Base-by-base conservation (phyloP, 2,113 vertebrate genomes). In the Dicentrarchus labrax region DNA sequence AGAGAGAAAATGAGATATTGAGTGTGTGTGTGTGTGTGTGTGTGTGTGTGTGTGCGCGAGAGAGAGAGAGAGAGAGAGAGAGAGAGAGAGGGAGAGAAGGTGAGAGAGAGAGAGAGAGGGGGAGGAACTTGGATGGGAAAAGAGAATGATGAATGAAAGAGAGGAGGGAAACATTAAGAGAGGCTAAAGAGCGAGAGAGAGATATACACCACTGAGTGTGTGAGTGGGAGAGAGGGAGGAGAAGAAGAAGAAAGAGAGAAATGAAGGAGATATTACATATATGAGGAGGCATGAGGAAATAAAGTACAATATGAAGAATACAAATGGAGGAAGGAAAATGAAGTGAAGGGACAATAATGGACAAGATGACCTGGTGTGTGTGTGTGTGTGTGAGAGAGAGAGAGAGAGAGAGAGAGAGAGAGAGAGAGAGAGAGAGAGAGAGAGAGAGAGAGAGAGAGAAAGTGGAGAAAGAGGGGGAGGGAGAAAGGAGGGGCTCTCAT, bases 401-500 rank as follows among this genome's bases (percentile, higher is more conserved):
- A 30, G 30, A 30, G 30, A 30, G 30, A 30, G 39, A 22, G 12
- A 11, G 38, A 10, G 59, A 62, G 22, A 39, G 21, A 36, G 73
- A 71, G 82, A 56, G 61, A 19, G 59, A 64, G 78, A 88, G 90
- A 30, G 67, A 65, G 48, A 24, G 48, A 39, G 72, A 30, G 80
- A 47, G 72, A 73, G 74, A 73, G 67, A 65, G 48, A 24, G 47
- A 38, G 72, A 62, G 53, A 24, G 80, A 47, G 72, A 74, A 16
- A 41, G 45, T 12, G 68, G 39, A n/a, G 12, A 11, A 43, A 10
- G 59, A 62, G 22, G 30, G 21, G 39, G 73, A 71, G 82, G 60
- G 61, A 19, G 59, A 64, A 80, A 88, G 90, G 88, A 87, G 87
- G 85, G 70, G 85, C 84, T 79, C 76, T 76, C 64, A n/a, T 90